Evolutionary conservation across 2,113 vertebrate genomes (phyloP), one percentile per base, ranked within the genome.

Genomic region (Grammomys dolichurus): DNA sequence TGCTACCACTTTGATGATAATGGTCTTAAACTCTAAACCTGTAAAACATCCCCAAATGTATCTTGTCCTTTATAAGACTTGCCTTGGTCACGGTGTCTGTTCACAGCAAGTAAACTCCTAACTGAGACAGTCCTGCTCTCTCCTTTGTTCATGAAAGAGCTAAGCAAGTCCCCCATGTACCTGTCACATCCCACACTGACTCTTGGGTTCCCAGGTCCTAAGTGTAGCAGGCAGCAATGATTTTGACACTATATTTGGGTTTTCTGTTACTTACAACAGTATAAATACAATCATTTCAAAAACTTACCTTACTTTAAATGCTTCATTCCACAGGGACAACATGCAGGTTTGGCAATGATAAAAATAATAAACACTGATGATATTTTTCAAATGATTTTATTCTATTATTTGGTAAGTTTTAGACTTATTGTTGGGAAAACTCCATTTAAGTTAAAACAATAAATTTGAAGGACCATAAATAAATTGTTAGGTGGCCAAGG

Each of bases 391-490:
- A 94, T 89, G 20, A 69, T n/a, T 70, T 80, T 81, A 75, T 75
- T 40, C 1, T 73, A 91, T 69, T 78, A 80, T 58, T 90, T 90
- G 63, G 70, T 87, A 36, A 51, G 24, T 78, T 97, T 97, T 94
- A 78, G 56, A 77, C 10, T 58, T 67, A 78, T 63, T 84, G 60
- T 86, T 73, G 54, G 43, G 90, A 94, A 90, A 63, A 1, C 6
- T 63, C 72, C 28, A 90, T 28, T 86, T 91, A 87, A 46, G 22
- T 76, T 56, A 76, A 94, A 95, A 5, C 40, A 94, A 33, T 87
- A 87, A 78, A 65, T 96, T 94, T 36, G 82, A 81, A 97, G 31
- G 13, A 76, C 31, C 63, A 92, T 31, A 95, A 96, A 94, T 48
- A 93, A 89, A 92, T 90, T 51, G 8, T 70, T 81, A 75, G 19